phyloP scores from a whole-genome alignment of 2,113 vertebrate genomes.

The Fulica atra region DNA sequence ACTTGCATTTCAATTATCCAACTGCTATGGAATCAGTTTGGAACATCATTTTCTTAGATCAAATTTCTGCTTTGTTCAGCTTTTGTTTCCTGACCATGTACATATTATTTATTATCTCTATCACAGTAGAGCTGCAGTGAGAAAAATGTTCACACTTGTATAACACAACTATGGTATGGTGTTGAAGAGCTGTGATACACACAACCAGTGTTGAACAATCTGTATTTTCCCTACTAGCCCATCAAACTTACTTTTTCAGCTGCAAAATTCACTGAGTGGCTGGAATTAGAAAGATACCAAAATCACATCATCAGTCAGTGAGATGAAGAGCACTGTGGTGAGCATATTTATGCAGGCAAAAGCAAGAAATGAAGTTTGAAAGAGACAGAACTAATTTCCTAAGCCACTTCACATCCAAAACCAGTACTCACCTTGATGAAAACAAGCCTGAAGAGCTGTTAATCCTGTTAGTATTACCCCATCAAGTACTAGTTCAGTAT shows the following conservation, averaged over 20 bases:
- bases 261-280: background rate
- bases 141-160: background rate
- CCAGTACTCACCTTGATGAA: background rate
- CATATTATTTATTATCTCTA: background rate
- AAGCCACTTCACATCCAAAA: background rate
- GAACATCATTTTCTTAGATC: background rate
- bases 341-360: background rate
- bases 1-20: background rate
- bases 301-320: background rate
- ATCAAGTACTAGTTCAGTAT: background rate
- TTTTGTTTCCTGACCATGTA: background rate
- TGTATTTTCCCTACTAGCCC: background rate
- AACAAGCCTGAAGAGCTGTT: background rate
- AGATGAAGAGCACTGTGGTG: background rate
- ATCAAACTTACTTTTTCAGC: background rate
- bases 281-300: background rate
- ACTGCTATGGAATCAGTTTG: accelerated
- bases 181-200: background rate
- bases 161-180: background rate
- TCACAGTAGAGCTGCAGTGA: background rate
- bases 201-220: background rate
- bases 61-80: background rate
- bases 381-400: background rate
- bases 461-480: background rate
- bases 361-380: background rate